These are phyloP conservation scores for Hydrolagus colliei DNA, from an alignment of 2,797 vertebrate genomes.

Conservation along the genomic window DNA sequence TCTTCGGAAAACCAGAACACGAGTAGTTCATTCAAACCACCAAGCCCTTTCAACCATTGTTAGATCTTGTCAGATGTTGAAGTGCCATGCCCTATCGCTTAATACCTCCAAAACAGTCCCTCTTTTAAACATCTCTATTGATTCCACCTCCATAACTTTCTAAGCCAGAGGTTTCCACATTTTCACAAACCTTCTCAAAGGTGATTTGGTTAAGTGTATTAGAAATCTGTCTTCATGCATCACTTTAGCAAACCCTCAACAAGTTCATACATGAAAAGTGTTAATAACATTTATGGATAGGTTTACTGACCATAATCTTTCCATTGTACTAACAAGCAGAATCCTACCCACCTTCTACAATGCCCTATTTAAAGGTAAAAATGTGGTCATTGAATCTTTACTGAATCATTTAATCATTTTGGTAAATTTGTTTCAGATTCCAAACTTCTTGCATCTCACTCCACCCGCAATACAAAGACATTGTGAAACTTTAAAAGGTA, in stretches of 20 bases:
- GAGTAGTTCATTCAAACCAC: too few species aligned
- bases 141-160: too few species aligned
- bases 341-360: not conserved
- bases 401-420: not conserved
- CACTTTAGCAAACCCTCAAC: too few species aligned
- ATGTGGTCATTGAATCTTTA: not conserved
- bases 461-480: slow-evolving; percentile 87
- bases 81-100: too few species aligned
- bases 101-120: too few species aligned
- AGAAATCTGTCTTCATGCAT: too few species aligned
- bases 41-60: too few species aligned
- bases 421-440: slow-evolving; percentile 67
- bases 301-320: not conserved
- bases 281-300: not conserved
- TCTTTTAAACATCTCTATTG: too few species aligned
- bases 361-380: not conserved
- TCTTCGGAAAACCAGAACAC: too few species aligned
- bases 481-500: slow-evolving; percentile 83
- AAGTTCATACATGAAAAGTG: not conserved
- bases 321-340: not conserved
- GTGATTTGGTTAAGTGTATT: not conserved
- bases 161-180: too few species aligned
- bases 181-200: not conserved
- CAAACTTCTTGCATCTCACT: slow-evolving; percentile 94
- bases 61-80: too few species aligned